phyloP scores from a whole-genome alignment of 2,113 vertebrate genomes.

The Tragulus kanchil region DNA sequence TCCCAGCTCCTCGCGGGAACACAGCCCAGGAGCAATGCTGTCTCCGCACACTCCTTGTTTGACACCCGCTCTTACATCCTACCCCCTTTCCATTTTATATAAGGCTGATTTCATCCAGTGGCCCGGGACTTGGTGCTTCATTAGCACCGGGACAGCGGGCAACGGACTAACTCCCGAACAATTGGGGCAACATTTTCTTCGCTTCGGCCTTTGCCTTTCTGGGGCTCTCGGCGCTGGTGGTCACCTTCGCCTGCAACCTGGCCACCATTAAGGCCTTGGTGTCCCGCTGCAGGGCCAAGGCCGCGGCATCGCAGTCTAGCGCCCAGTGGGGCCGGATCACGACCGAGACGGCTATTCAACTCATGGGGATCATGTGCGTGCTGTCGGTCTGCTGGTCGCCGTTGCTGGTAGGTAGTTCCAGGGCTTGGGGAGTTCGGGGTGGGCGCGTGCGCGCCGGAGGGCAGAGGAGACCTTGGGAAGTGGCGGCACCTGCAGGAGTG shows the following conservation, averaged over 20 bases:
- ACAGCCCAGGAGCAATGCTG: neutral
- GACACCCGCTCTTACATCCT: neutral
- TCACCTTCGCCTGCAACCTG: slow-evolving; percentile 94
- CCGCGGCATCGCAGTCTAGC: slow-evolving; percentile 86
- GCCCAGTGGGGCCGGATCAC: slow-evolving; percentile 96
- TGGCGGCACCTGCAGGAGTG: neutral
- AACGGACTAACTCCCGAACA: slow-evolving; percentile 72
- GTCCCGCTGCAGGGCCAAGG: slow-evolving; percentile 91
- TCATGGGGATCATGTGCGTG: slow-evolving; percentile 97
- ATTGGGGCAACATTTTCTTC: slow-evolving; percentile 91
- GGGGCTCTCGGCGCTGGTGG: slow-evolving; percentile 92
- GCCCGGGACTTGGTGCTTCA: slow-evolving; percentile 99
- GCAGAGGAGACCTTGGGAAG: neutral
- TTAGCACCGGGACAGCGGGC: slow-evolving; percentile 86
- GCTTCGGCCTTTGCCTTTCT: slow-evolving; percentile 92
- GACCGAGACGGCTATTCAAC: slow-evolving; percentile 95
- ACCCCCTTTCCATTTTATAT: no score
- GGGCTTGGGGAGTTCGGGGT: neutral
- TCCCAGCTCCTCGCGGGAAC: neutral
- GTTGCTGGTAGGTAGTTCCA: slow-evolving; percentile 92
- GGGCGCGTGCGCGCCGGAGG: neutral
- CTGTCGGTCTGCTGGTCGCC: slow-evolving; percentile 96
- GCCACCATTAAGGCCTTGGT: slow-evolving; percentile 94
- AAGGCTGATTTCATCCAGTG: no score
- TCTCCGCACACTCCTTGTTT: neutral